Percentiles rank a stretch among this genome's conserved stretches.
phyloP scores from a whole-genome alignment of 2,888 invertebrate genomes.

The Polietes domitor region DNA sequence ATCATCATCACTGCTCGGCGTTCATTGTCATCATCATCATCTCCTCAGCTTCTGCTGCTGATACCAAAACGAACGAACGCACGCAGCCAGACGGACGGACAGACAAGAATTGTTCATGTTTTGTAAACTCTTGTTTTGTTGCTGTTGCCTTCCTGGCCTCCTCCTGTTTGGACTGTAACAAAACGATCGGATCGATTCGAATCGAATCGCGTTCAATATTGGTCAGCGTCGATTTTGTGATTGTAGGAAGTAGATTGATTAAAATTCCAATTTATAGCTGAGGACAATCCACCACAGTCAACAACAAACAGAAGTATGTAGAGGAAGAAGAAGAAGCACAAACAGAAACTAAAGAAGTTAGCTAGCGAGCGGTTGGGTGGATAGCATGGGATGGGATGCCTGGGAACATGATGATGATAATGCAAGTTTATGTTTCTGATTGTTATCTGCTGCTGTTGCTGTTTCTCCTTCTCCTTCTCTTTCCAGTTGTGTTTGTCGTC shows the following conservation, averaged over 20 bases:
- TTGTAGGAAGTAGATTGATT: constrained; percentile 25
- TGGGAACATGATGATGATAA: background rate
- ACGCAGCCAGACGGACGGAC: background rate
- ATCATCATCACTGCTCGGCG: constrained; percentile 8
- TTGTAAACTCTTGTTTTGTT: constrained; percentile 32
- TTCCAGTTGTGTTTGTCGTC: background rate
- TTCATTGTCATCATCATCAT: background rate
- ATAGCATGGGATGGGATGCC: background rate
- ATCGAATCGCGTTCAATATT: constrained; percentile 20
- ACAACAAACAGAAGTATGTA: background rate
- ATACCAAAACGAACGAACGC: background rate
- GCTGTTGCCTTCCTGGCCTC: too few relatives aligned
- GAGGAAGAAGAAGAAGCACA: background rate
- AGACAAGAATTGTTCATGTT: constrained; percentile 54
- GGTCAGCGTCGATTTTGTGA: background rate
- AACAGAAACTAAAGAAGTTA: background rate
- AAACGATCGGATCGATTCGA: background rate
- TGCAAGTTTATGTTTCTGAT: background rate
- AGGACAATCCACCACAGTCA: background rate
- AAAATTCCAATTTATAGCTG: constrained; percentile 42
- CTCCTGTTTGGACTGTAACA: background rate
- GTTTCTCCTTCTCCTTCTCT: background rate
- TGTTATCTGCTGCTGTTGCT: background rate
- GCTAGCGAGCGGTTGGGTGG: background rate
- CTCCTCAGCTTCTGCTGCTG: background rate